These are phyloP conservation scores for Talpa occidentalis DNA, from an alignment of 2,113 vertebrate genomes.

Conservation along the genomic window DNA sequence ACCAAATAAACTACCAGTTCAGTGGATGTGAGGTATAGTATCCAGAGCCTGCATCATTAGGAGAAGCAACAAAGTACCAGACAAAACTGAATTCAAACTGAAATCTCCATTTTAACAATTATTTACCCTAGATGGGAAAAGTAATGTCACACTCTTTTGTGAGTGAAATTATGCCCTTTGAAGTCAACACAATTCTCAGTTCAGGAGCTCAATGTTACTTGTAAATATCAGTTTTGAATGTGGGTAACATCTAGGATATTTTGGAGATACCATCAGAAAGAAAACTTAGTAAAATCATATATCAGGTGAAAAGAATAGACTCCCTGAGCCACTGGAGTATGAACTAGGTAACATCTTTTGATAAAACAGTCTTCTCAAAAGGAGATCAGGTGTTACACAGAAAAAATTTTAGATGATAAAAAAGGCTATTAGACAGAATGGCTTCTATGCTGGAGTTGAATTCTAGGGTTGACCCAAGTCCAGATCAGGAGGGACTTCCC, in stretches of 20 bases:
- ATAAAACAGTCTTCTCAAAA: background rate
- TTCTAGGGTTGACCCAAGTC: background rate
- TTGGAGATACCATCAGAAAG: background rate
- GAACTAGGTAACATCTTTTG: background rate
- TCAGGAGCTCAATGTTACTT: background rate
- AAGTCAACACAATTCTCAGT: background rate
- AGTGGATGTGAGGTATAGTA: background rate
- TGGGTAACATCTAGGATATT: background rate
- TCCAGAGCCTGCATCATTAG: background rate
- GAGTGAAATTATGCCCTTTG: background rate
- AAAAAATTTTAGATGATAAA: background rate
- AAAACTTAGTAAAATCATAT: conserved; percentile 18
- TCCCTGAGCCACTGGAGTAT: background rate
- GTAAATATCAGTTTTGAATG: background rate
- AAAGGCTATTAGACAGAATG: background rate
- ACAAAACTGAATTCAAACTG: background rate
- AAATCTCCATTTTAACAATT: background rate
- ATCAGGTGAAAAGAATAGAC: background rate
- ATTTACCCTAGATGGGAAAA: background rate
- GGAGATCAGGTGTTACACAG: background rate
- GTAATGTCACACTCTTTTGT: background rate
- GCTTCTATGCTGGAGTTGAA: background rate
- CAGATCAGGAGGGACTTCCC: background rate
- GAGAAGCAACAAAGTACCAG: background rate
- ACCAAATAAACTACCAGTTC: background rate